Evolutionary conservation across 2,113 vertebrate genomes (phyloP), one percentile per base, ranked within the genome.

Genomic region (Theristicus caerulescens): DNA sequence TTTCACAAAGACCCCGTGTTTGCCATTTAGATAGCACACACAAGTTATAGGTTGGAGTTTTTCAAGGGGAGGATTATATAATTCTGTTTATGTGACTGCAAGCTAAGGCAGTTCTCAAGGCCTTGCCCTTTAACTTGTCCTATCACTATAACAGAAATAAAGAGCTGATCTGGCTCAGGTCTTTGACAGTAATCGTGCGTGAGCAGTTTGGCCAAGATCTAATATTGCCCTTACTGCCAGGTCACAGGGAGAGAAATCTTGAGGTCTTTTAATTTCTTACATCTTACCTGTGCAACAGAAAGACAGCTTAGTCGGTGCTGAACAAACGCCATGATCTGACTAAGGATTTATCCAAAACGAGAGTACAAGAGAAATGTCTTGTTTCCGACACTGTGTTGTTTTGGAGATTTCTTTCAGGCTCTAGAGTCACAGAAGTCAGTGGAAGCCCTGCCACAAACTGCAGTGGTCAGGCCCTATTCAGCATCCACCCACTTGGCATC

Each of bases 51-150:
- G 13, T 21, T 84, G 36, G 59, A 66, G 16, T 21, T 91, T 93
- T 93, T 72, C 62, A 82, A 94, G 70, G n/a, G 38, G 9, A 76
- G 25, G 76, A 57, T 93, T 49, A 72, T 18, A 34, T 49, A 88
- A 77, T 73, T 90, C 59, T 70, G 27, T 40, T 55, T 79, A 29
- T 64, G 62, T 91, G 82, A 66, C 58, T 95, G 74, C 86, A 77
- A 93, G 42, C 58, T 49, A 85, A 93, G 46, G 55, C 32, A 80
- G 29, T 85, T 82, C 86, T 94, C 58, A 59, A 16, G n/a, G 55
- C 51, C 58, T 94, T 94, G 78, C 49, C 55, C 91, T 95, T 95
- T 94, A 73, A n/a, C 62, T 91, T 94, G 51, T 89, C 78, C 74
- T 94, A 49, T 71, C 62, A 52, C 62, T 85, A 0, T 54, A 74